A percentile compares a stretch with the other conserved stretches of the same genome.
Evolutionary conservation across 2,888 invertebrate species (phyloP).

Genomic region (Agrotis ipsilon): DNA sequence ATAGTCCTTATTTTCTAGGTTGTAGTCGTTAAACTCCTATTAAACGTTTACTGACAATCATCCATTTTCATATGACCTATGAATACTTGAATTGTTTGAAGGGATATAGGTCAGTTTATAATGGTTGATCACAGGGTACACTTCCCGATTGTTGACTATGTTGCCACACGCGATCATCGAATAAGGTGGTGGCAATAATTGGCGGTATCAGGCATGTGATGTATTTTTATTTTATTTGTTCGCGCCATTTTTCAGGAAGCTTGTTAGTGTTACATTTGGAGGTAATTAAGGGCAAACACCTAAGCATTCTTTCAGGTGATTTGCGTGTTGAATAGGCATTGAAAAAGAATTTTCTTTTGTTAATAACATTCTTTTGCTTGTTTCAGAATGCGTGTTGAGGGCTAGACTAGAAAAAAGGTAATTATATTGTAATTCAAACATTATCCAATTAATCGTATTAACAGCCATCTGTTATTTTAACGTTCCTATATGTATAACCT

Average conservation of each 20-base stretch:
- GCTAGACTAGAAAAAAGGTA: constrained; percentile 60
- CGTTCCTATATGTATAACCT: too few species aligned
- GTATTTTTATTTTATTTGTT: constrained; percentile 46
- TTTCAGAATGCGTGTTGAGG: constrained; percentile 66
- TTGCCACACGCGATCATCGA: constrained; percentile 70
- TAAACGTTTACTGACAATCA: constrained; percentile 26
- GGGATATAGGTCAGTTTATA: constrained; percentile 61
- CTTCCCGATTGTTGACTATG: constrained; percentile 71
- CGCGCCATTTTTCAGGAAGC: constrained; percentile 36
- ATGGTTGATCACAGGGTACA: constrained; percentile 68
- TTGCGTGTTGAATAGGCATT: background rate
- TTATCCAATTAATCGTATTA: too few species aligned
- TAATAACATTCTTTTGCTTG: constrained; percentile 54
- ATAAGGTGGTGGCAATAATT: constrained; percentile 55
- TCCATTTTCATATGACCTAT: constrained; percentile 63
- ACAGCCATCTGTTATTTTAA: too few species aligned
- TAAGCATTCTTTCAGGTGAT: constrained; percentile 25
- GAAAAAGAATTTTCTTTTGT: background rate
- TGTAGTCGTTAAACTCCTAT: constrained; percentile 65
- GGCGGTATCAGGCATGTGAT: constrained; percentile 37
- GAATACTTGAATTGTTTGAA: constrained; percentile 35
- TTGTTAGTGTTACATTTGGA: constrained; percentile 29
- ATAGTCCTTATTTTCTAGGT: constrained; percentile 52
- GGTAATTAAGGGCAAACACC: constrained; percentile 40
- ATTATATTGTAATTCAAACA: background rate